Base-by-base conservation (phyloP, 1,140 invertebrate genomes). In the Aplysia californica region DNA sequence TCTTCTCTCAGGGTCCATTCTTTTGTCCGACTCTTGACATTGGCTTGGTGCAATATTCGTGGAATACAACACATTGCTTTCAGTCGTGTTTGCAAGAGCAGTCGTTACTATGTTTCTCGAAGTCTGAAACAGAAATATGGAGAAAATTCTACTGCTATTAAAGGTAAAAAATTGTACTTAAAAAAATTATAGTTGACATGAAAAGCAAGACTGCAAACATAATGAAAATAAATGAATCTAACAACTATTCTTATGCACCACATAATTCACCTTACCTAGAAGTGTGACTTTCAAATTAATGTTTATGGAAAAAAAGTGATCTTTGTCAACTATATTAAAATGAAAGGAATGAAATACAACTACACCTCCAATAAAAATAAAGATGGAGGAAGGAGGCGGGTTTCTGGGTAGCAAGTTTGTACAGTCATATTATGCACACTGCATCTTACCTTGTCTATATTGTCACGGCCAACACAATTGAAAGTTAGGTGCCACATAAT, bases 1-100 rank as follows among this genome's bases (percentile, higher is more conserved):
- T n/a, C n/a, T n/a, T n/a, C n/a, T n/a, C n/a, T n/a, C n/a, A n/a
- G n/a, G n/a, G n/a, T n/a, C n/a, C n/a, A n/a, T n/a, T 21, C 61
- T 65, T 5, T 23, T 65, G 21, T 65, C 61, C 21, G 61, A 65
- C 18, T 65, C 61, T n/a, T 65, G 61, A 35, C 23, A 65, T 65
- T 10, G 61, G 2, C 61, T 23, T 20, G 5, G 35, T 20, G 10
- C 23, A n/a, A 65, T 26, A 20, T 65, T 18, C 39, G 3, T 36
- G 21, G 35, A 15, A 65, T 65, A 65, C 61, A 65, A 36, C 21
- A 65, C 33, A 36, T 33, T 21, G 39, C 20, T 26, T 35, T 65
- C 61, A 65, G 61, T 21, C 21, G 61, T n/a, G 39, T 33, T 23
- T 36, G 61, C 2, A 5, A 21, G 33, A 21, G 33, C 1, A 35